Evolutionary conservation across 2,797 vertebrate species (phyloP).

Genomic region (Anolis apletophallus): DNA sequence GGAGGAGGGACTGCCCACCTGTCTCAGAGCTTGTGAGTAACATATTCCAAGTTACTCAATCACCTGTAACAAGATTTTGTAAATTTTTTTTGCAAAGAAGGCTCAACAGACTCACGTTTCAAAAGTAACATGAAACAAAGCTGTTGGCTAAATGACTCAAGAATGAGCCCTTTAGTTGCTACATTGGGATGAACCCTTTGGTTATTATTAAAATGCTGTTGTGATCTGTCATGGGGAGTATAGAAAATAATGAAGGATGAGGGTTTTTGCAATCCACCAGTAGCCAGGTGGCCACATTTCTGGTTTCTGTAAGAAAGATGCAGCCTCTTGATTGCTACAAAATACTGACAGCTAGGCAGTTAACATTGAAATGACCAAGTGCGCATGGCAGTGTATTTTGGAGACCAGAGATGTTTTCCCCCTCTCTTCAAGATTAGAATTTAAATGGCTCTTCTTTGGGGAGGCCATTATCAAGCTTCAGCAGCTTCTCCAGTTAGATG

Average conservation of each 20-base stretch:
- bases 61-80: no score
- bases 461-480: constrained; percentile 17
- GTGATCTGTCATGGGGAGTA: no score
- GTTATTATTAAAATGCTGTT: no score
- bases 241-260: background rate
- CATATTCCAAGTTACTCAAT: no score
- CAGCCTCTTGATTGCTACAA: background rate
- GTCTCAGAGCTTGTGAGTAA: background rate
- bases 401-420: background rate
- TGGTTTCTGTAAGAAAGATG: background rate
- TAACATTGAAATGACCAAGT: background rate
- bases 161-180: no score
- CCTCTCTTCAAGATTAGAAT: background rate
- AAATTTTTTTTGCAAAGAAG: no score
- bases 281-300: background rate
- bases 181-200: no score
- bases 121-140: no score
- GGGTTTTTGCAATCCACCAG: background rate
- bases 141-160: no score
- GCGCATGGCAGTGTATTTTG: background rate
- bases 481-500: constrained; percentile 17
- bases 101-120: no score
- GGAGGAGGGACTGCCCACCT: background rate
- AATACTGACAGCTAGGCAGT: background rate
- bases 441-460: constrained; percentile 9